These are phyloP conservation scores for Zaprionus ornatus DNA, from an alignment of 1,140 invertebrate species.

Conservation along the genomic window DNA sequence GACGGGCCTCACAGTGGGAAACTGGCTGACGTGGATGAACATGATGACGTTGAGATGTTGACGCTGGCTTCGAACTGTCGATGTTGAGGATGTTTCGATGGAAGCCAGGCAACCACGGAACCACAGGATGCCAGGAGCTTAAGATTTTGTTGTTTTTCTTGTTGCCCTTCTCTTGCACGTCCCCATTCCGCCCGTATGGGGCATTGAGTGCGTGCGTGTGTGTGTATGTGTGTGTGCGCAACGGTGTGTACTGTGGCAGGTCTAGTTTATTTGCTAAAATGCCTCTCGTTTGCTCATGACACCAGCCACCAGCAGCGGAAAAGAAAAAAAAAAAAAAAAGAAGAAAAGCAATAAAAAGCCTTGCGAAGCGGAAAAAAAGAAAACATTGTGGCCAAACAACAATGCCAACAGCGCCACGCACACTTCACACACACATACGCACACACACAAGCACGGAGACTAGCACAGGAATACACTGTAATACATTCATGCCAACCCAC, in stretches of 20 bases:
- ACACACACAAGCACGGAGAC: constrained; percentile 16
- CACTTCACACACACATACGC: constrained; percentile 35
- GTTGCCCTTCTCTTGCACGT: background rate
- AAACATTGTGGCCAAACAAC: constrained; percentile 76
- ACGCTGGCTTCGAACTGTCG: constrained; percentile 36
- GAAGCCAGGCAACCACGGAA: constrained; percentile 29
- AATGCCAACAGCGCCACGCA: constrained; percentile 57
- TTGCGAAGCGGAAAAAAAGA: constrained; percentile 69
- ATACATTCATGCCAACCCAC: constrained; percentile 18
- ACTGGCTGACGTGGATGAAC: constrained; percentile 32
- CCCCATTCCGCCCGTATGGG: background rate
- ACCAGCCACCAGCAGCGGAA: constrained; percentile 57
- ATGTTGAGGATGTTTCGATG: constrained; percentile 39
- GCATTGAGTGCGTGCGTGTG: background rate
- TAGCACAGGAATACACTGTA: background rate
- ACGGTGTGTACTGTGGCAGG: constrained; percentile 54
- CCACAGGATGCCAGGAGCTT: constrained; percentile 45
- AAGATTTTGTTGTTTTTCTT: constrained; percentile 24
- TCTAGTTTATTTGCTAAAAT: constrained; percentile 80
- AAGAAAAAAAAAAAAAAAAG: constrained; percentile 36
- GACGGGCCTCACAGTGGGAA: constrained; percentile 3
- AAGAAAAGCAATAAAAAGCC: constrained; percentile 77
- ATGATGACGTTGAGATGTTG: constrained; percentile 42
- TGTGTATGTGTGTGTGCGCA: background rate
- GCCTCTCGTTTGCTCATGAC: constrained; percentile 79